Evolutionary conservation across 2,113 vertebrate genomes (phyloP).

Genomic region (Gadus chalcogrammus): DNA sequence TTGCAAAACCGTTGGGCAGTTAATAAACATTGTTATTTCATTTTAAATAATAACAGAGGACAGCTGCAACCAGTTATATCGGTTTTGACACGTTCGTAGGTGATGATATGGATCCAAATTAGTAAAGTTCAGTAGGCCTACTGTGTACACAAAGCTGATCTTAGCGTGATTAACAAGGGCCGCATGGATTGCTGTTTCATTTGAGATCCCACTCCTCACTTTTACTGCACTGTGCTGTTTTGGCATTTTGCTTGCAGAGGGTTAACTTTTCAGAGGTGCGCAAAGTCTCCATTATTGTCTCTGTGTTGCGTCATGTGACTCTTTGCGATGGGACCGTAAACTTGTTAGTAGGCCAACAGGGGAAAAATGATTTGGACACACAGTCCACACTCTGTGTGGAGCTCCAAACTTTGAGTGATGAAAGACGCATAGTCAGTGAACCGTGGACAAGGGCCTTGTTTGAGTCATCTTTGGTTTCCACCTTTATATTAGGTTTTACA

Average conservation of each 20-base stretch:
- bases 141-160: conserved; percentile 76
- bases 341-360: no score
- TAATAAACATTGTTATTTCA: no score
- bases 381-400: no score
- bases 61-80: no score
- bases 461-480: neutral
- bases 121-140: conserved; percentile 78
- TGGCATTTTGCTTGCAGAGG: no score
- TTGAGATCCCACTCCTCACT: neutral
- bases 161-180: conserved; percentile 84
- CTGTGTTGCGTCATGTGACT: no score
- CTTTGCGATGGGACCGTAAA: no score
- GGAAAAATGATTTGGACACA: no score
- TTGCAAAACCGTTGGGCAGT: neutral
- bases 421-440: neutral
- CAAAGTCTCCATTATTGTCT: no score
- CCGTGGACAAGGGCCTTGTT: neutral
- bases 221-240: neutral
- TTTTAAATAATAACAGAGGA: no score
- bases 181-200: conserved; percentile 3
- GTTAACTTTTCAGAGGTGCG: no score
- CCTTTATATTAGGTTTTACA: conserved; percentile 57
- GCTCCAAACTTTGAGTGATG: no score
- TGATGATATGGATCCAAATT: conserved; percentile 63
- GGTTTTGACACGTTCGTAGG: neutral